Base-by-base conservation (phyloP, 2,113 vertebrate genomes). In the Hippoglossus stenolepis region DNA sequence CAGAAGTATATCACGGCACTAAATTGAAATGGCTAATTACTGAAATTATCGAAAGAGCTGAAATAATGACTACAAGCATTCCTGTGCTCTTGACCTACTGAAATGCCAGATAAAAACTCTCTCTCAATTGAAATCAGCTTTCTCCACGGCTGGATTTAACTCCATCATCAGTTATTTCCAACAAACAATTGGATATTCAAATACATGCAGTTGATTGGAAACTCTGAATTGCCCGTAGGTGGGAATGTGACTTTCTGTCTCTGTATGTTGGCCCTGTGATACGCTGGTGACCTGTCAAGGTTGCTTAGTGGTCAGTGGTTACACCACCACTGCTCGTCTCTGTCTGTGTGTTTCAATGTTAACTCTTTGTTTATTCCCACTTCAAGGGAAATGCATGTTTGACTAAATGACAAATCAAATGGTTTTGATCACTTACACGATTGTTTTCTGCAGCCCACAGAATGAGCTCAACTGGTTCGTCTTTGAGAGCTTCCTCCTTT, bases 361-460 rank as follows among this genome's bases (percentile, higher is more conserved):
- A 1, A 49, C 45, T 49, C 5, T 49, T 17, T 43, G 2, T 3
- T 43, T 43, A 43, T 43, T 43, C 40, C 40, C 40, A 43, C 40
- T 13, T 13, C 10, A 38, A 38, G 8, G 7, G 35, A 38, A 38
- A 38, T 8, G 8, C 35, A 12, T 40, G 40, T 12, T 12, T 43
- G 40, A 43, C 10, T 13, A 43, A 43, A 12, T 43, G 12, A 43
- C 11, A 12, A 43, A 43, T 49, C 13, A 9, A 57, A 21, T 15
- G 12, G 15, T 26, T 10, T 18, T 3, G 12, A 2, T 58, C 6
- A 90, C 92, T 92, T 78, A 95, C 93, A 0, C 92, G 89, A 69
- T 93, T 93, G 69, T 91, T 89, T 86, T 94, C 93, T 0, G 92
- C 91, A 13, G 94, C 94, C 94, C 94, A 95, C 28, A 95, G 85